Base-by-base conservation (phyloP, 2,797 vertebrate species). In the Gymnoscopelus microlampas region DNA sequence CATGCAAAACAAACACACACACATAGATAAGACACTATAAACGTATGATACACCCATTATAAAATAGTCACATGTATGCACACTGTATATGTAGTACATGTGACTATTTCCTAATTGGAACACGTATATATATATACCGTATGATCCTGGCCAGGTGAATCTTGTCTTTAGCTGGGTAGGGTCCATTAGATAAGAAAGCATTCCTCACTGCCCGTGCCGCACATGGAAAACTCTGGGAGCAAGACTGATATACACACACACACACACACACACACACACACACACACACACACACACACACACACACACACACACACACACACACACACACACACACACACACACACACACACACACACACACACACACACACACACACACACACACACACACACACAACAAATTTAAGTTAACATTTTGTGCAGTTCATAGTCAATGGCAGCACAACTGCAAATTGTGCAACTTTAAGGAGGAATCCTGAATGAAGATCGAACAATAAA, bases 161-260 rank as follows among this genome's bases (percentile, higher is more conserved):
- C 88, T 97, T 96, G 93, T 99, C 97, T 90, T 97, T 97, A 58
- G 98, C 95, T 66, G 98, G 95, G 84, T 97, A 96, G 53, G 96
- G 95, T 23, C 97, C 96, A 53, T 97, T 96, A 67, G 95, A 92
- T 53, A 95, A 93, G 86, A 99, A 97, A 68, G 95, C 94, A 57
- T 99, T 98, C 88, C 97, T 95, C 84, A 99, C 85, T 0, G 96
- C 93, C 77, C 95, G 96, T 57, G 94, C 97, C 35, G 97, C 97
- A 75, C 97, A 98, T 0, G 96, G 96, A 71, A 95, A 95, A 91
- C 95, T 98, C 92, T 98, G 96, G 67, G 96, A 96, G 83, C 97
- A 98, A 82, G 96, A 94, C 97, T 98, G 90, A 75, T 81, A 90
- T 10, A 93, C 72, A 86, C 15, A 91, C 77, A 90, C 8, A 61